Conservation (phyloP, 1,140 invertebrate species). For the Brachionus sp. region DNA sequence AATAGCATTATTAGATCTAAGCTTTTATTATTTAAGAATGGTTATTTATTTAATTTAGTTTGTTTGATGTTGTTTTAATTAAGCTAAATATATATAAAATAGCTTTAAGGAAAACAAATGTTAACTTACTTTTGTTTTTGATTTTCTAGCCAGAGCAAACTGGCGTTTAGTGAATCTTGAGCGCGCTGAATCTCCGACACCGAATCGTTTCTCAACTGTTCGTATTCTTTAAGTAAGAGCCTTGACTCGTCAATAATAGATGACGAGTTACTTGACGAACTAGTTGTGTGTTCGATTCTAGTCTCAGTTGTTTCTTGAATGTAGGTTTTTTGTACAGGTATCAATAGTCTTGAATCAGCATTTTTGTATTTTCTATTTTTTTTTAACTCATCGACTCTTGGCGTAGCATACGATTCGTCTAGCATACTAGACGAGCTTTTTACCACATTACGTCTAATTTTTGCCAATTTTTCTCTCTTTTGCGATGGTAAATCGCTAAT, state of each 20-base stretch:
- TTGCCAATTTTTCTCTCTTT: constrained; percentile 23
- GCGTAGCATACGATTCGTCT: not conserved
- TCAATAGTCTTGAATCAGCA: not conserved
- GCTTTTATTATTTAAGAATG: too few species aligned
- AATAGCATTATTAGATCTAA: too few species aligned
- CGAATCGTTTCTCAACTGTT: constrained; percentile 33
- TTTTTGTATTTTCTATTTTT: not conserved
- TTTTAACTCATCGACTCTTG: not conserved
- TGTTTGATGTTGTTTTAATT: too few species aligned
- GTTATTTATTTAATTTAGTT: too few species aligned
- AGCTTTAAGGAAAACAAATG: not conserved
- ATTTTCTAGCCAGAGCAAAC: constrained; percentile 35
- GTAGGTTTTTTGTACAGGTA: constrained; percentile 21
- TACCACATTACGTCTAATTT: not conserved
- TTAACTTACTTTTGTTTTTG: constrained; percentile 38
- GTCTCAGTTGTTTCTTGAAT: not conserved
- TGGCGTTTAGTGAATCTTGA: constrained; percentile 36
- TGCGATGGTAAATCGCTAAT: constrained; percentile 33
- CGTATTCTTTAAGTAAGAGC: constrained; percentile 37
- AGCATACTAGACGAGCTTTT: not conserved
- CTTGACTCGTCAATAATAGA: constrained; percentile 39
- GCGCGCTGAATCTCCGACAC: constrained; percentile 40
- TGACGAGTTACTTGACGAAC: constrained; percentile 8
- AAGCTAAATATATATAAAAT: too few species aligned
- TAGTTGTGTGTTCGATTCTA: not conserved